Evolutionary conservation across 2,113 vertebrate species (phyloP).

Genomic region (Serinus canaria): DNA sequence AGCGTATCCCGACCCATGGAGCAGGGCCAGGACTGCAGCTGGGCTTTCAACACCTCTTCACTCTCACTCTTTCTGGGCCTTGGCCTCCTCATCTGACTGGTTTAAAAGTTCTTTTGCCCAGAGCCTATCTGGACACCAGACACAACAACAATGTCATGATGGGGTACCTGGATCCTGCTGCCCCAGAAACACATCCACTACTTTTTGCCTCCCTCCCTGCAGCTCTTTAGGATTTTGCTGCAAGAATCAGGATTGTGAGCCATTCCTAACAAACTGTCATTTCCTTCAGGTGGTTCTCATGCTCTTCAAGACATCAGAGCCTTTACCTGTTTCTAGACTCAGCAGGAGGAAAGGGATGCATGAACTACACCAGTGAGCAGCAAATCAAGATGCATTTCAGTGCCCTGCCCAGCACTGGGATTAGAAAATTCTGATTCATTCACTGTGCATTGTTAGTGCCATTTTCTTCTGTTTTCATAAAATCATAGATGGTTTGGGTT

Average conservation of each 20-base stretch:
- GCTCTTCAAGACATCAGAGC: not conserved
- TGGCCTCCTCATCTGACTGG: not conserved
- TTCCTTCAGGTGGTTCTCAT: not conserved
- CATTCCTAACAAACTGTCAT: not conserved
- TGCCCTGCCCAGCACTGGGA: not conserved
- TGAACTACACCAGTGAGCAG: not conserved
- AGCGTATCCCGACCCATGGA: accelerated
- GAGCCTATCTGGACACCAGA: not conserved
- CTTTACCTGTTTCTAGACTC: not conserved
- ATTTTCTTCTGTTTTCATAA: not conserved
- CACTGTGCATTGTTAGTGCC: not conserved
- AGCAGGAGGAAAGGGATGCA: not conserved
- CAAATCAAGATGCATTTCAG: not conserved
- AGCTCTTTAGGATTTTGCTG: not conserved
- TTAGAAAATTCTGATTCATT: not conserved
- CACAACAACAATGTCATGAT: not conserved
- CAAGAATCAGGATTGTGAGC: not conserved
- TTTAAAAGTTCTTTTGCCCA: not conserved
- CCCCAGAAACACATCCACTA: not conserved
- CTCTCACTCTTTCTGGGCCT: not conserved
- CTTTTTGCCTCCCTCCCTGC: not conserved
- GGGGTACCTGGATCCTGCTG: not conserved
- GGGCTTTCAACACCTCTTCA: not conserved
- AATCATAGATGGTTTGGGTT: not conserved
- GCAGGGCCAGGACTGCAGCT: not conserved